These are phyloP conservation scores for human (Homo sapiens) DNA, from an alignment of 2,113 vertebrate genomes.

Conservation along the genomic window GRCh38 chr1:111812001-111812500, in stretches of 20 bases:
- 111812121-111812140: too few species aligned
- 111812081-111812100: fast-evolving
- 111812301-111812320: neutral
- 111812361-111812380: neutral
- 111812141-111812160: fast-evolving
- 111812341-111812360: neutral
- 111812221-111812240: neutral
- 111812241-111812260: neutral
- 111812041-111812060: neutral
- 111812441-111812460: neutral
- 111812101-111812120: fast-evolving
- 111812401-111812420: neutral
- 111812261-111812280: neutral
- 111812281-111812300: neutral
- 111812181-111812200: fast-evolving
- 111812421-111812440: neutral
- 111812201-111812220: neutral
- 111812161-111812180: neutral
- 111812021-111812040: neutral
- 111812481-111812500: neutral
- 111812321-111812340: neutral
- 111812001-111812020: neutral
- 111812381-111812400: fast-evolving
- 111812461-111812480: neutral
- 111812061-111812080: neutral